Evolutionary conservation across 1,140 invertebrate species (phyloP).

Genomic region (Euschistus heros): DNA sequence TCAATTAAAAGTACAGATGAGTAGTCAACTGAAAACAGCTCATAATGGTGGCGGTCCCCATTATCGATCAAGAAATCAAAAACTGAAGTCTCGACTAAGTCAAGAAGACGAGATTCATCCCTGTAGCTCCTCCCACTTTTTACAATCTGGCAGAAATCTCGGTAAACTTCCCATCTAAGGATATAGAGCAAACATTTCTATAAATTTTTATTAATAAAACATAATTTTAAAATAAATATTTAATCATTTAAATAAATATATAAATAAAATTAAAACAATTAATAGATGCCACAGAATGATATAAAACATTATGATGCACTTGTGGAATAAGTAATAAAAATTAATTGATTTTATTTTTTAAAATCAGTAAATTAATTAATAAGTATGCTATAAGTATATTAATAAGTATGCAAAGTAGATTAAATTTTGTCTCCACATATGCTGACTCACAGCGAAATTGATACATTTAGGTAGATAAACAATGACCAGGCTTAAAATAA

Average conservation of each 20-base stretch:
- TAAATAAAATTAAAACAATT: too few species aligned
- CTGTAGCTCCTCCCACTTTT: constrained; percentile 31
- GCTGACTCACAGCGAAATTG: too few species aligned
- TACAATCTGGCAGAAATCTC: constrained; percentile 66
- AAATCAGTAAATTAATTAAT: too few species aligned
- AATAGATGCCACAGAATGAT: too few species aligned
- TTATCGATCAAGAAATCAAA: constrained; percentile 93
- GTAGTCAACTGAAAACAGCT: constrained; percentile 50
- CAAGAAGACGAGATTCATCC: constrained; percentile 51
- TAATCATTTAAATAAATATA: background rate
- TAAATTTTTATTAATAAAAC: constrained; percentile 18
- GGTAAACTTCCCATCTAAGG: constrained; percentile 63
- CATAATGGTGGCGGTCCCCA: constrained; percentile 87
- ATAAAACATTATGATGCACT: too few species aligned
- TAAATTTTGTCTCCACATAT: too few species aligned
- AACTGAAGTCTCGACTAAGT: constrained; percentile 76
- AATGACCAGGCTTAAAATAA: too few species aligned
- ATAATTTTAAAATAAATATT: constrained; percentile 1
- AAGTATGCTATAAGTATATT: too few species aligned
- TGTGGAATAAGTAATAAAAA: too few species aligned
- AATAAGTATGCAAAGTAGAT: too few species aligned
- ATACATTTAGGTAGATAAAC: too few species aligned
- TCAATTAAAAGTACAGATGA: constrained; percentile 72
- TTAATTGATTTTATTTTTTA: too few species aligned
- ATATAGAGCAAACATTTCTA: background rate